Evolutionary conservation across 2,888 invertebrate species (phyloP).

Genomic region (Lepidonotus clava): DNA sequence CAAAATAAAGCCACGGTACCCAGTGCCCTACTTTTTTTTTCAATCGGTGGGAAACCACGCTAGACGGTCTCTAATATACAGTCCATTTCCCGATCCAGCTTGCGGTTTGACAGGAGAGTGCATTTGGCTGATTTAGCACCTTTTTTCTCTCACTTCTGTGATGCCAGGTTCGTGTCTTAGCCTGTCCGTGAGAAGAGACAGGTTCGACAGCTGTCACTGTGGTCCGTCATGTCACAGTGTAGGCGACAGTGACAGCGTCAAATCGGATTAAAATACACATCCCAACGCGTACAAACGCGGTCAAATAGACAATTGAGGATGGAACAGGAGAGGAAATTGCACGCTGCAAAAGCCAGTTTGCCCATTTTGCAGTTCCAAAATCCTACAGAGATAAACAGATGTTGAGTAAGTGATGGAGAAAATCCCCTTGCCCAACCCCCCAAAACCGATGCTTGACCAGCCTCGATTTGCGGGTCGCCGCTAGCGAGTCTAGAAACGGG

Average conservation of each 20-base stretch:
- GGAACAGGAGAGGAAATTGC: background rate
- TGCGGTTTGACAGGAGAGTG: background rate
- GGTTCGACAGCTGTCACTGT: slow-evolving; percentile 39
- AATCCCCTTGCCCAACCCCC: slow-evolving; percentile 43
- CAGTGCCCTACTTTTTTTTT: background rate
- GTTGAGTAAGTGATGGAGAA: slow-evolving; percentile 41
- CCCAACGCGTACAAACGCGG: background rate
- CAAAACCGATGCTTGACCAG: slow-evolving; percentile 32
- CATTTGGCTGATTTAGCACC: background rate
- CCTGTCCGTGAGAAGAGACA: slow-evolving; percentile 28
- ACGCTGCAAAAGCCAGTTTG: background rate
- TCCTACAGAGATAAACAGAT: slow-evolving; percentile 15
- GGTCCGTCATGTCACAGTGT: background rate
- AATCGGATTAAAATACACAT: slow-evolving; percentile 41
- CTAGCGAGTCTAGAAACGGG: background rate
- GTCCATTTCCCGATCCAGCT: background rate
- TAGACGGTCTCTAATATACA: background rate
- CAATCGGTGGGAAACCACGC: background rate
- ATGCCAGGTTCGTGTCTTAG: slow-evolving; percentile 5
- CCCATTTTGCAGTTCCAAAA: background rate
- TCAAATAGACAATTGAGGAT: background rate
- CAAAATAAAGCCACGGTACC: background rate
- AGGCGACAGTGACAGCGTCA: slow-evolving; percentile 12
- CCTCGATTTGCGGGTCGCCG: slow-evolving; percentile 27
- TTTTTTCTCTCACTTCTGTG: background rate